phyloP scores from a whole-genome alignment of 2,113 vertebrate species.

The Atherinomorus stipes region DNA sequence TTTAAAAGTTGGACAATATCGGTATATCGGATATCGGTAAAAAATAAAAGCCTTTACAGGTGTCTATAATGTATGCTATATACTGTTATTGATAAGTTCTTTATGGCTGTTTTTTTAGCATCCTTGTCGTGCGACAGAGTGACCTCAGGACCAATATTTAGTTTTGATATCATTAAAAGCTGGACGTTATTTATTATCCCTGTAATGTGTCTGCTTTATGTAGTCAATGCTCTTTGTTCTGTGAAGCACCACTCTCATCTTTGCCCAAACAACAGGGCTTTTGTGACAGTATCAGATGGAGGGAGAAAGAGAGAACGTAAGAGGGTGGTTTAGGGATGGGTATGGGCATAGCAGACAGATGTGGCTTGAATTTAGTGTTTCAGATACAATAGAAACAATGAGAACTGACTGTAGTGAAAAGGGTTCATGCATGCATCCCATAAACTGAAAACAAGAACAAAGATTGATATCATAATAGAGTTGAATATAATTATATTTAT shows the following conservation, averaged over 20 bases:
- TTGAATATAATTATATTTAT: background rate
- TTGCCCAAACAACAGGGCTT: conserved; percentile 54
- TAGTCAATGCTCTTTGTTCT: conserved; percentile 44
- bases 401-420: background rate
- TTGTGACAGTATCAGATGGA: conserved; percentile 47
- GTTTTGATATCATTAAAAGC: background rate
- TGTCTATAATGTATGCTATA: too few species aligned
- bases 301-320: background rate
- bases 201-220: conserved; percentile 23
- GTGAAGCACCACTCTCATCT: conserved; percentile 45
- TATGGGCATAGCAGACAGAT: background rate
- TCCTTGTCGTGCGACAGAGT: background rate
- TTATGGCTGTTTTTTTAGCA: background rate
- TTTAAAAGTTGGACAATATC: too few species aligned
- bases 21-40: too few species aligned
- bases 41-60: too few species aligned
- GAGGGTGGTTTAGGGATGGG: background rate
- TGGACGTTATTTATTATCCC: background rate
- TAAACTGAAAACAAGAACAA: background rate
- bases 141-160: background rate
- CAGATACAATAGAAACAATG: background rate
- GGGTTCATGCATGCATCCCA: background rate
- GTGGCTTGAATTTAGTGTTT: background rate
- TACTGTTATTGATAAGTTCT: background rate
- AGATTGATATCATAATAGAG: background rate